A percentile compares a stretch with the other conserved stretches of the same genome.
Conservation (phyloP, 2,888 invertebrate species). For the Ormia ochracea region DNA sequence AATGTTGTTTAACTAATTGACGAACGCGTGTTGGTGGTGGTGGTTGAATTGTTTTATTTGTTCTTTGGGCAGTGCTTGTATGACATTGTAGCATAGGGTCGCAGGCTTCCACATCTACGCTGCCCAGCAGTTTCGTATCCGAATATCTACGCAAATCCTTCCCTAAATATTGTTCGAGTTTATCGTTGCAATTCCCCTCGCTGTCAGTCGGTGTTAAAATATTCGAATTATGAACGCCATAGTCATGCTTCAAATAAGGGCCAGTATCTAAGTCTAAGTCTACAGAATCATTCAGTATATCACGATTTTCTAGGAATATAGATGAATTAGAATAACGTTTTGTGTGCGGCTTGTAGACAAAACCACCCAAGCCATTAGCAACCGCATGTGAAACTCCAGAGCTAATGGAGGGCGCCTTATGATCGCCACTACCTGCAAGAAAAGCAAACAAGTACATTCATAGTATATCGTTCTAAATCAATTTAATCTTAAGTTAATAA, state of each 20-base stretch:
- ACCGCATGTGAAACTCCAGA: constrained; percentile 74
- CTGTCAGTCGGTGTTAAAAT: constrained; percentile 70
- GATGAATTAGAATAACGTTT: constrained; percentile 76
- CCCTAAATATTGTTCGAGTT: constrained; percentile 70
- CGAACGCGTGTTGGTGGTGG: constrained; percentile 58
- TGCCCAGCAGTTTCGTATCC: constrained; percentile 75
- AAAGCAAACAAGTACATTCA: neutral
- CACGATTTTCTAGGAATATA: constrained; percentile 77
- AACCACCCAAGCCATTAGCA: constrained; percentile 73
- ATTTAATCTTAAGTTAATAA: too few species aligned
- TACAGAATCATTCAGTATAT: constrained; percentile 75
- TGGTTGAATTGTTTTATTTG: constrained; percentile 36
- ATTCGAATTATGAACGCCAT: constrained; percentile 71
- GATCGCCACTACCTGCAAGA: constrained; percentile 71
- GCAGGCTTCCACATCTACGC: constrained; percentile 61
- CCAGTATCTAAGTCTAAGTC: constrained; percentile 65
- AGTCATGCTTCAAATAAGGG: constrained; percentile 61
- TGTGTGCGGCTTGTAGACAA: constrained; percentile 72
- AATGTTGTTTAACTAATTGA: constrained; percentile 70
- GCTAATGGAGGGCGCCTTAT: constrained; percentile 73
- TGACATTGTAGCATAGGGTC: constrained; percentile 60
- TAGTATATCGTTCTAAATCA: too few species aligned
- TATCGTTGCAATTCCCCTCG: constrained; percentile 62
- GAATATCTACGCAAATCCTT: constrained; percentile 76
- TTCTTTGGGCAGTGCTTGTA: constrained; percentile 34